A percentile compares a stretch with the other conserved stretches of the same genome.
phyloP scores from a whole-genome alignment of 2,888 invertebrate genomes.

The Drosophila quinaria region DNA sequence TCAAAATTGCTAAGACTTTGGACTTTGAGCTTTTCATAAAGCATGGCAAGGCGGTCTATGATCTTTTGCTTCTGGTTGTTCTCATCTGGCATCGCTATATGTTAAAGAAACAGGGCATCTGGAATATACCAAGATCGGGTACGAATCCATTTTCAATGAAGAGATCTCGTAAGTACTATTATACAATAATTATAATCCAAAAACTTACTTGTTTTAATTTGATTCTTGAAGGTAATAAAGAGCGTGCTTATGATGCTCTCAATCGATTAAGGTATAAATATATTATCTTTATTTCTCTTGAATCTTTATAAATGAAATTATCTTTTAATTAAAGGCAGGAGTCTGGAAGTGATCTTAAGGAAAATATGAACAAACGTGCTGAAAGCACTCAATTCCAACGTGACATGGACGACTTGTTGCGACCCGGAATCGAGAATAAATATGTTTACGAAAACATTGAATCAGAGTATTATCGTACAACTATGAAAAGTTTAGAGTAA shows the following conservation, averaged over 20 bases:
- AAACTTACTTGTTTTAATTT: neutral
- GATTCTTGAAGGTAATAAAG: constrained; percentile 12
- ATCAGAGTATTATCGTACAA: constrained; percentile 52
- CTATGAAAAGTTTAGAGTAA: constrained; percentile 54
- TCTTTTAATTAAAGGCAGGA: constrained; percentile 49
- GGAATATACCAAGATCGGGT: constrained; percentile 50
- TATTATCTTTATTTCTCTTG: neutral
- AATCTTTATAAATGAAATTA: neutral
- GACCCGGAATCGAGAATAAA: constrained; percentile 55
- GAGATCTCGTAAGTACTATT: constrained; percentile 5
- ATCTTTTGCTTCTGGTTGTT: constrained; percentile 94
- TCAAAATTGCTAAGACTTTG: constrained; percentile 92
- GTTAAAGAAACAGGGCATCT: constrained; percentile 67
- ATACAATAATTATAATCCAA: neutral
- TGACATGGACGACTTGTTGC: constrained; percentile 57
- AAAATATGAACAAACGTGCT: neutral
- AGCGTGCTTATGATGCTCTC: constrained; percentile 36
- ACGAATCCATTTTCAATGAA: constrained; percentile 6
- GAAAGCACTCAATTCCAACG: constrained; percentile 36
- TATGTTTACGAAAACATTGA: constrained; percentile 63
- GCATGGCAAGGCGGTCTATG: constrained; percentile 94
- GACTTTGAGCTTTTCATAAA: constrained; percentile 96
- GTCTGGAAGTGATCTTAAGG: constrained; percentile 37
- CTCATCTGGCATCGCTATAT: constrained; percentile 96
- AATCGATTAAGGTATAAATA: constrained; percentile 45